phyloP scores from a whole-genome alignment of 2,888 invertebrate species.

The Iselma pallidipennis region DNA sequence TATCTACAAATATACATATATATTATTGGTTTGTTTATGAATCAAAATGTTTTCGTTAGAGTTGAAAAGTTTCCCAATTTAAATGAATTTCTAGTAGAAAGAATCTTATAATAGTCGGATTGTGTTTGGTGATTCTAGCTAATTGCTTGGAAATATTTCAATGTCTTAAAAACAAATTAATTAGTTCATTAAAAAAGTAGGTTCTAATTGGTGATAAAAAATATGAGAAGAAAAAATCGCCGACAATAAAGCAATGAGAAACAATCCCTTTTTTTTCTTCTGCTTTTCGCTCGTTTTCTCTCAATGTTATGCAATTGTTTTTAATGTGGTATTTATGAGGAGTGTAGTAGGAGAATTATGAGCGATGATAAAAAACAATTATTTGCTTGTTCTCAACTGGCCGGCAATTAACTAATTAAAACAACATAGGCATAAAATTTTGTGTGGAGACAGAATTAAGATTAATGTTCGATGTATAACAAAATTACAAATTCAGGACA shows the following conservation, averaged over 20 bases:
- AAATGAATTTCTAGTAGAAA: background rate
- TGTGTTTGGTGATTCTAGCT: background rate
- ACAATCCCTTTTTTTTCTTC: background rate
- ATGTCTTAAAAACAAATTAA: conserved; percentile 16
- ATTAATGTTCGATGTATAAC: conserved; percentile 29
- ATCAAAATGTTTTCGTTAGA: background rate
- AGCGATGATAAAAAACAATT: conserved; percentile 19
- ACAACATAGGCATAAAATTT: conserved; percentile 32
- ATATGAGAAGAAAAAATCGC: conserved; percentile 7
- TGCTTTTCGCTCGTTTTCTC: background rate
- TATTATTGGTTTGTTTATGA: background rate
- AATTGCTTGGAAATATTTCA: conserved; percentile 5
- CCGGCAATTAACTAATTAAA: conserved; percentile 36
- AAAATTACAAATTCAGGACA: conserved; percentile 24
- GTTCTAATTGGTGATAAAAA: conserved; percentile 16
- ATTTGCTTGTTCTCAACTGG: conserved; percentile 26
- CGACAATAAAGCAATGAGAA: conserved; percentile 3
- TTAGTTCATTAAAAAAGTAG: conserved; percentile 21
- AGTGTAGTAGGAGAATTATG: background rate
- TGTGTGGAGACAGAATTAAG: conserved; percentile 32
- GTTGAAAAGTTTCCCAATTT: background rate
- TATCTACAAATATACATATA: background rate
- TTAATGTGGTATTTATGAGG: background rate
- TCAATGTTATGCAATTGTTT: background rate
- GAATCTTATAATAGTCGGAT: background rate